Evolutionary conservation across 2,797 vertebrate species (phyloP), one percentile per base, ranked within the genome.

Genomic region (Lacerta bilineata): DNA sequence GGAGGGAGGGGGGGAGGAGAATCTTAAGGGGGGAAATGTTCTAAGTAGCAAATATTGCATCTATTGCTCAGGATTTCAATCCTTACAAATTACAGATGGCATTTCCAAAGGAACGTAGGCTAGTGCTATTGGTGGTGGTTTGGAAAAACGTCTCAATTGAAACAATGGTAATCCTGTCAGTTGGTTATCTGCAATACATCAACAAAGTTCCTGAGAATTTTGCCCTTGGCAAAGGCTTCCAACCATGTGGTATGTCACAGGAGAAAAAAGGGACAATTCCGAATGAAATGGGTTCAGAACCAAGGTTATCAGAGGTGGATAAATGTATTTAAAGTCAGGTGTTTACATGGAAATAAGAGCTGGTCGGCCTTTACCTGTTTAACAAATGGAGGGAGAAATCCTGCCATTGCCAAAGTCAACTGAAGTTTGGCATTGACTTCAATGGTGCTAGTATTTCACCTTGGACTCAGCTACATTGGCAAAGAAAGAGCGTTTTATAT

Each of bases 41-140:
- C 72, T 46, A 41, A 89, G 87, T 55, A 93, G 33, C 33, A 84
- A 59, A 92, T 90, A 85, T 91, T 78, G 94, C 92, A 92, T 92
- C 75, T 93, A 82, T 91, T 92, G 92, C 86, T 89, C 90, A 61
- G 50, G 72, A 94, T 77, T 91, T 93, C 93, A 90, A 91, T 93
- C 91, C 84, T 20, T 87, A 3, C 69, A 94, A 91, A 90, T 91
- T 91, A 87, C 89, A 85, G 83, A 92, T 91, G 89, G 93, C 87
- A 83, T 85, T 86, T 83, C 7, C 50, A 93, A 86, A 29, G 81
- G 88, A 93, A 93, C 88, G 17, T 85, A 91, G 89, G 79, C 79
- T 29, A 71, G 25, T 39, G 9, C 17, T 74, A 74, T 9, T 61
- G 69, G 55, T 89, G 84, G 83, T 91, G 94, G 82, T 91, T 91